Evolutionary conservation across 2,113 vertebrate species (phyloP).

Genomic region (Rana temporaria): DNA sequence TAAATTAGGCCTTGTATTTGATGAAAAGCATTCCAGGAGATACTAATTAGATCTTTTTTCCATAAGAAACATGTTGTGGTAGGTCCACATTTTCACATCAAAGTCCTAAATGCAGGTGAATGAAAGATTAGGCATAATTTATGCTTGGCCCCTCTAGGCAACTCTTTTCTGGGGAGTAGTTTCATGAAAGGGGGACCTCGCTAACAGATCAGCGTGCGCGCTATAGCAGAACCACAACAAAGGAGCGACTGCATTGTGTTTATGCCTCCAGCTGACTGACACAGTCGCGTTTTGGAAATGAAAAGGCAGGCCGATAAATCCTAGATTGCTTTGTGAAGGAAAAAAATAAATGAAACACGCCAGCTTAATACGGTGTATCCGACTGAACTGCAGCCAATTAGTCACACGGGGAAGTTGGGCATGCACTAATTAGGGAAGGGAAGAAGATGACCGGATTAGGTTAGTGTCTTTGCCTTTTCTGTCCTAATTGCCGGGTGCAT

Average conservation of each 20-base stretch:
- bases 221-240: conserved; percentile 36
- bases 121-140: conserved; percentile 38
- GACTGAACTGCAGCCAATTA: conserved; percentile 35
- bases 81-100: conserved; percentile 14
- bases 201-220: conserved; percentile 9
- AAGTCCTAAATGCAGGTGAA: conserved; percentile 35
- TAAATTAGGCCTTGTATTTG: no score
- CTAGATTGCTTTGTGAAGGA: conserved; percentile 41
- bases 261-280: conserved; percentile 40
- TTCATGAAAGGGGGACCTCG: conserved; percentile 38
- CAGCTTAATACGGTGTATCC: conserved; percentile 14
- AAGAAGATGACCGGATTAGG: conserved; percentile 27
- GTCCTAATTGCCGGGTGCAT: conserved; percentile 38
- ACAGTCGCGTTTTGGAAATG: conserved; percentile 34
- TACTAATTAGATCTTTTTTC: conserved; percentile 5
- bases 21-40: conserved; percentile 23
- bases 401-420: conserved; percentile 25
- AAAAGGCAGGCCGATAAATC: conserved; percentile 40
- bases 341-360: conserved; percentile 24
- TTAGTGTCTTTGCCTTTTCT: conserved; percentile 34
- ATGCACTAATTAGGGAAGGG: conserved; percentile 43
- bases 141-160: conserved; percentile 15
- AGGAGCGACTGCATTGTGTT: conserved; percentile 35
- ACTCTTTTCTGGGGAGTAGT: conserved; percentile 14
- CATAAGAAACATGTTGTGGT: conserved; percentile 4